phyloP scores from a whole-genome alignment of 2,888 invertebrate genomes.

The Ophioninae sp. region DNA sequence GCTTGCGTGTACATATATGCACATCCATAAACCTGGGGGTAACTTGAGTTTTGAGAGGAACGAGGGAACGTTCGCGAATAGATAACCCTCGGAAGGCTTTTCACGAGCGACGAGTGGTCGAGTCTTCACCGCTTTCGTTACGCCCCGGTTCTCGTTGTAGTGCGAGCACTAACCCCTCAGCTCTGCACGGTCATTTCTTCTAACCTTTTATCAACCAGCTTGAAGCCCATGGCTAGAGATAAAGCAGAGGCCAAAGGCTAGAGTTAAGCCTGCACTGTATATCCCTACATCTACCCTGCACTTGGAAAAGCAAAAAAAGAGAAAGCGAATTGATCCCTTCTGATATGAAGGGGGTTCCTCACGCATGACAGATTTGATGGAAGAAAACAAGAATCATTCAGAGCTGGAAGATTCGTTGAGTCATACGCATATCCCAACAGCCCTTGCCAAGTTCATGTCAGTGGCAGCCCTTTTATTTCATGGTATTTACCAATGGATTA shows the following conservation, averaged over 20 bases:
- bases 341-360: neutral
- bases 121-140: conserved; percentile 30
- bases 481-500: neutral
- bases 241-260: conserved; percentile 24
- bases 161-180: conserved; percentile 28
- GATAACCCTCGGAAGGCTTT: conserved; percentile 54
- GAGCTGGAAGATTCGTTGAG: conserved; percentile 33
- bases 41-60: conserved; percentile 51
- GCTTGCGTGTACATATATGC: neutral
- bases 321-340: conserved; percentile 7
- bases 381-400: neutral
- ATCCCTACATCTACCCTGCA: neutral
- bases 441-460: neutral
- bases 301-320: conserved; percentile 12
- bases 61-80: conserved; percentile 48
- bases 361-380: conserved; percentile 11
- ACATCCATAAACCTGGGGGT: neutral
- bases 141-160: conserved; percentile 30
- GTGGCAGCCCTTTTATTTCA: neutral
- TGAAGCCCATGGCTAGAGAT: neutral
- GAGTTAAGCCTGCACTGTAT: conserved; percentile 30
- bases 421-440: neutral
- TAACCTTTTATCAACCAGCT: conserved; percentile 44
- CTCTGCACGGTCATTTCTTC: conserved; percentile 32
- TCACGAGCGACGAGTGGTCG: conserved; percentile 61